A percentile compares a stretch with the other conserved stretches of the same genome.
phyloP scores from a whole-genome alignment of 2,113 vertebrate species.

The Semnornis frantzii region DNA sequence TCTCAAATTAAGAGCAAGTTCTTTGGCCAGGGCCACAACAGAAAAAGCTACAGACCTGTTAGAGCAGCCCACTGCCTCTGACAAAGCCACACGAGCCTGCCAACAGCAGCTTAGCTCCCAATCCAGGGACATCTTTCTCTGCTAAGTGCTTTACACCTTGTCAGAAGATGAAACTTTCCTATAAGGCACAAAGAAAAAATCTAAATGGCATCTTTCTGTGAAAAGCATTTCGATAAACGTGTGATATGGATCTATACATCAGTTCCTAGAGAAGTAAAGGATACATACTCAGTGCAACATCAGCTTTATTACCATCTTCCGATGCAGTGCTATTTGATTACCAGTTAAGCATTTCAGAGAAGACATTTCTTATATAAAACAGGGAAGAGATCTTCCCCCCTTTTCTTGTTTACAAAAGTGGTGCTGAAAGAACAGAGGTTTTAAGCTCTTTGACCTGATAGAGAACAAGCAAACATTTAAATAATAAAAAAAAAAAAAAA shows the following conservation, averaged over 20 bases:
- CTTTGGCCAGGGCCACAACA: background rate
- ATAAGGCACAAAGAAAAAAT: background rate
- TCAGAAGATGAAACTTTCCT: background rate
- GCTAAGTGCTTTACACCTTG: background rate
- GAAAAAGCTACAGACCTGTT: background rate
- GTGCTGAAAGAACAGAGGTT: slow-evolving; percentile 26
- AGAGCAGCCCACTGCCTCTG: background rate
- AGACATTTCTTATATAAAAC: background rate
- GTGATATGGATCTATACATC: too few species aligned
- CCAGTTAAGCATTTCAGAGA: slow-evolving; percentile 21
- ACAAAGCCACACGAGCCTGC: background rate
- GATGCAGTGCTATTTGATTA: slow-evolving; percentile 32
- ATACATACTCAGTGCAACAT: slow-evolving; percentile 48
- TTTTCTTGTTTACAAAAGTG: slow-evolving; percentile 22
- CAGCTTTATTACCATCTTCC: slow-evolving; percentile 59
- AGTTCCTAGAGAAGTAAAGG: slow-evolving; percentile 17
- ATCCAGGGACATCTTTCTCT: background rate
- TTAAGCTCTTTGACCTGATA: slow-evolving; percentile 28
- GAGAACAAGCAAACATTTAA: slow-evolving; percentile 11
- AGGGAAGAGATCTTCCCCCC: background rate
- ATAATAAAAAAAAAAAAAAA: background rate
- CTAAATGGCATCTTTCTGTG: background rate
- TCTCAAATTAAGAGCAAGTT: background rate
- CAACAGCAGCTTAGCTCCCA: background rate
- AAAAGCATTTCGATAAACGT: background rate